These are phyloP conservation scores for Tanytarsus gracilentus DNA, from an alignment of 2,888 invertebrate species.

Conservation along the genomic window DNA sequence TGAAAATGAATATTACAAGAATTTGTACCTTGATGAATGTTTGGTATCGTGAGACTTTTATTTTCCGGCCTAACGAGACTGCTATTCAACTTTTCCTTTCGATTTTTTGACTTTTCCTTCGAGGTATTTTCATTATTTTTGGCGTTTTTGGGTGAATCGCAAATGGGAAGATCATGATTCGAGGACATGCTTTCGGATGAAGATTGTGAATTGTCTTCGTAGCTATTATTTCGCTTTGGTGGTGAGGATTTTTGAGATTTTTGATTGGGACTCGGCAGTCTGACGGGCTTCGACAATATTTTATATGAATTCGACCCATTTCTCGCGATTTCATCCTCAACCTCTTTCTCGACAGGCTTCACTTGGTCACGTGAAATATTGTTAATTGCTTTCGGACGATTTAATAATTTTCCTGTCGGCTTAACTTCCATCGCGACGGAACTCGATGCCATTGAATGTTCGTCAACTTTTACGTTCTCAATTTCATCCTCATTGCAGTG, in stretches of 20 bases:
- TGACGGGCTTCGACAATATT: constrained; percentile 3
- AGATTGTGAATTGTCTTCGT: background rate
- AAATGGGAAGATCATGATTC: background rate
- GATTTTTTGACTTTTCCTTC: background rate
- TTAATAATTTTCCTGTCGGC: constrained; percentile 15
- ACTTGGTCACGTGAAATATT: constrained; percentile 22
- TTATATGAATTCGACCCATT: background rate
- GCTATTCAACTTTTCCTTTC: background rate
- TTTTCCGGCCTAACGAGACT: constrained; percentile 10
- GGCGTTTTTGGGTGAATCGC: background rate
- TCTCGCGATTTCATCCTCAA: constrained; percentile 7
- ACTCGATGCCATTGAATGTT: background rate
- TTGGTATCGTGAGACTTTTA: background rate
- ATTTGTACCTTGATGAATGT: constrained; percentile 16
- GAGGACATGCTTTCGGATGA: constrained; percentile 4
- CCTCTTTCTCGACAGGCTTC: constrained; percentile 23
- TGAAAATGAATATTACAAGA: background rate
- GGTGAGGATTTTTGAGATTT: background rate
- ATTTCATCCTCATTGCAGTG: background rate
- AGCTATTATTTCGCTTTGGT: background rate
- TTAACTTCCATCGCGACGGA: background rate
- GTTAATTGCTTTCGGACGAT: constrained; percentile 21
- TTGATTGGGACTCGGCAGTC: constrained; percentile 19
- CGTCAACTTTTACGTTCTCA: constrained; percentile 6
- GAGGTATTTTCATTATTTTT: background rate